Evolutionary conservation across 2,113 vertebrate species (phyloP).

Genomic region (Microtus oregoni): DNA sequence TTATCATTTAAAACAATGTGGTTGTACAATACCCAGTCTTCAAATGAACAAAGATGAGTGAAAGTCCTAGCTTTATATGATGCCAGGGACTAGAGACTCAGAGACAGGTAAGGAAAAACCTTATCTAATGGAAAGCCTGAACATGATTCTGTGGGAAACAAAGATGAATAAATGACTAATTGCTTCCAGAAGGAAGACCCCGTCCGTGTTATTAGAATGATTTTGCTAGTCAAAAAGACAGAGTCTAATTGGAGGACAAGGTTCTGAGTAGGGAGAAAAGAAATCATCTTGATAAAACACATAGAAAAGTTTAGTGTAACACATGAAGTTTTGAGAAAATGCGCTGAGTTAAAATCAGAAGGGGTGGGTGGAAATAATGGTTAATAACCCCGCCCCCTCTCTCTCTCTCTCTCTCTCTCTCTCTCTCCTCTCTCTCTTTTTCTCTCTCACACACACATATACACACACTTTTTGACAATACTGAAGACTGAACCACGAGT

Average conservation of each 20-base stretch:
- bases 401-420: no score
- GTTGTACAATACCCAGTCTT: not conserved
- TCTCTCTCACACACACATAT: no score
- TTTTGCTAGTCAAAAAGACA: not conserved
- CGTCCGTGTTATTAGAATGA: not conserved
- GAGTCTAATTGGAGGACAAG: not conserved
- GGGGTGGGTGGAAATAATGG: no score
- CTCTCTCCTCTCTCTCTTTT: no score
- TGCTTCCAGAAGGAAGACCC: not conserved
- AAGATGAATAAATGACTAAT: not conserved
- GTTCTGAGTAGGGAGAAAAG: not conserved
- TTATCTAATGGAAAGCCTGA: not conserved
- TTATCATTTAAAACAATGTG: not conserved
- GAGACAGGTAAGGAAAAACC: not conserved
- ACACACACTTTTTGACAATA: not conserved
- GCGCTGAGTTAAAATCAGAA: not conserved
- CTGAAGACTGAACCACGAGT: not conserved
- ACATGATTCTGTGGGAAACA: not conserved
- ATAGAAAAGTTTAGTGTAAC: no score
- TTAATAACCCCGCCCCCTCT: no score
- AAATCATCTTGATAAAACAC: not conserved
- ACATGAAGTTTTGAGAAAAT: not conserved
- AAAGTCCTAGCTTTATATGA: not conserved
- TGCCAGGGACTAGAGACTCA: not conserved
- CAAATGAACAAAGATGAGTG: not conserved